Base-by-base conservation (phyloP, 2,797 vertebrate species). In the Eulemur rubriventer region DNA sequence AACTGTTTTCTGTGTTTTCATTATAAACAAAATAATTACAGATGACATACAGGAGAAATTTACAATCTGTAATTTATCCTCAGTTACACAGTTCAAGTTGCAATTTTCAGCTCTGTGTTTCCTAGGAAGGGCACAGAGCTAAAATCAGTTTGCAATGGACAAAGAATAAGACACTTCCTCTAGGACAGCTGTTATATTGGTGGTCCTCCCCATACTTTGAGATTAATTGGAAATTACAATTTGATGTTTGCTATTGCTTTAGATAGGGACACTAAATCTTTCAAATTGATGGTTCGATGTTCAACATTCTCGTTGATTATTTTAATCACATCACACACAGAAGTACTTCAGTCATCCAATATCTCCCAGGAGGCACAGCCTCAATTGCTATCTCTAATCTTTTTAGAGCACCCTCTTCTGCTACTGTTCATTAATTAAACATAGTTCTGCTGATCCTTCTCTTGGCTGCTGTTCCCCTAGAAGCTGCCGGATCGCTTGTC, bases 271-370 rank as follows among this genome's bases (percentile, higher is more conserved):
- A 69, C 13, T 76, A 81, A 88, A 86, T 97, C 78, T 97, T 97
- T 96, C 91, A 95, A 94, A 96, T 95, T 92, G 84, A 92, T 55
- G 52, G 89, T 82, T 91, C 8, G 0, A 76, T 95, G 95, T 91
- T 97, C 84, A 95, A 91, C 67, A 90, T 96, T 88, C 94, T 96
- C 5, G 2, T 78, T 96, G 96, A 98, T 98, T 90, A 97, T 97
- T 96, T 97, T 97, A 97, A 97, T 98, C 97, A 97, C 96, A 96
- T 96, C 95, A 88, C 70, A 97, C 94, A 94, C 69, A 95, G 85
- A 96, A 96, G 84, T 46, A 73, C 96, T 96, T 97, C 94, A 97
- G 96, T 95, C 87, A 96, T 94, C 87, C 84, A 83, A 1, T 72
- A 90, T 93, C 86, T 97, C 95, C 96, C 89, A 95, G 96, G 97